Evolutionary conservation across 1,140 invertebrate species (phyloP).

Genomic region (Yoshiicerus persimilis): DNA sequence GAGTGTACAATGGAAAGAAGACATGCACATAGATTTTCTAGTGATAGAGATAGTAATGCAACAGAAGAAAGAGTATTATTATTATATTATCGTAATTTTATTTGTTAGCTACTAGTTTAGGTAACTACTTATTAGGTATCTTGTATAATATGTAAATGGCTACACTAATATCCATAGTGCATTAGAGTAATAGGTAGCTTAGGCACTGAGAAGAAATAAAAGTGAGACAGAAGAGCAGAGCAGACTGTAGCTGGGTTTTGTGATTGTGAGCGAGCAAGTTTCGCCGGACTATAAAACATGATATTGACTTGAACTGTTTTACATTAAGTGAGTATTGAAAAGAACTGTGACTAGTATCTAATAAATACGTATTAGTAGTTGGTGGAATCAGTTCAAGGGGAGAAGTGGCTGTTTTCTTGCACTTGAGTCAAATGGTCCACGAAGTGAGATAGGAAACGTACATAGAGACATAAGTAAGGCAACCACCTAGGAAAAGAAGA

Average conservation of each 20-base stretch:
- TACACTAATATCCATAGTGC: background rate
- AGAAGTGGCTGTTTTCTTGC: background rate
- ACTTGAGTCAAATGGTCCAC: background rate
- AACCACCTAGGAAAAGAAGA: background rate
- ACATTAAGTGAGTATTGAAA: background rate
- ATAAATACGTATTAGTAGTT: background rate
- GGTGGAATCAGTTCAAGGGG: background rate
- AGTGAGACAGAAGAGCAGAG: background rate
- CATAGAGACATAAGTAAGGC: background rate
- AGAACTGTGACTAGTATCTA: background rate
- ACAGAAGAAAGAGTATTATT: too few species aligned
- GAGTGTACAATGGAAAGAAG: background rate
- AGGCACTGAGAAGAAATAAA: background rate
- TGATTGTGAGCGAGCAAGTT: conserved; percentile 11
- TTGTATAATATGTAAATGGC: too few species aligned
- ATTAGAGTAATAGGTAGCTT: background rate
- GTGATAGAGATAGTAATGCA: too few species aligned
- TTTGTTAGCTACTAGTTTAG: background rate
- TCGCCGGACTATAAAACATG: conserved; percentile 10
- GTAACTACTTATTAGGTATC: background rate
- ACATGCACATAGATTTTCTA: background rate
- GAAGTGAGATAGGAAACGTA: background rate
- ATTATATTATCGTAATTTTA: background rate
- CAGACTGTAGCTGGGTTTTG: background rate
- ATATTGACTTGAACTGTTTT: conserved; percentile 6